phyloP scores from a whole-genome alignment of 2,797 vertebrate genomes.

The Sebastes taczanowskii region DNA sequence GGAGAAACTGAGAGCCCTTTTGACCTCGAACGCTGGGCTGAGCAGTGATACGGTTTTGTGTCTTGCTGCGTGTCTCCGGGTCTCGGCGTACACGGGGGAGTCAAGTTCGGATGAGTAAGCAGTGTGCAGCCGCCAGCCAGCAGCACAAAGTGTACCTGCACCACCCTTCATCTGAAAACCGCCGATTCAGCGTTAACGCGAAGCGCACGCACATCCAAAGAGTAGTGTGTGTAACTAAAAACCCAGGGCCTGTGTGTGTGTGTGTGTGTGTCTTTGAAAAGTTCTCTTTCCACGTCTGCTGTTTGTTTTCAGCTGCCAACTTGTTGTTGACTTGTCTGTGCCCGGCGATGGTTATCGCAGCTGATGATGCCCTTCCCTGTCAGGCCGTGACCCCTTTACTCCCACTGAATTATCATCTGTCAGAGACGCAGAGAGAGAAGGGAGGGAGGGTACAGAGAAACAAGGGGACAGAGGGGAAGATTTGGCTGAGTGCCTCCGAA shows the following conservation, averaged over 20 bases:
- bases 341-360: conserved; percentile 70
- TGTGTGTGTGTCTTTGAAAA: conserved; percentile 65
- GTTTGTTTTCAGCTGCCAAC: conserved; percentile 64
- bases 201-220: neutral
- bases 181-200: conserved; percentile 44
- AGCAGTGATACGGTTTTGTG: conserved; percentile 30
- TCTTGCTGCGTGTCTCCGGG: conserved; percentile 31
- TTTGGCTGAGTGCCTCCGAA: conserved; percentile 78
- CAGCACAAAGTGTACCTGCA: conserved; percentile 47
- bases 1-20: conserved; percentile 58
- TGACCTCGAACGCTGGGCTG: conserved; percentile 60
- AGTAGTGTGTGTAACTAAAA: conserved; percentile 17
- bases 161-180: conserved; percentile 21
- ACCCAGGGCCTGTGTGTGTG: neutral
- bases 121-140: conserved; percentile 24
- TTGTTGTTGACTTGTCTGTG: conserved; percentile 69
- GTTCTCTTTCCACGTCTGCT: conserved; percentile 51
- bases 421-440: conserved; percentile 32
- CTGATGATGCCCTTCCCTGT: conserved; percentile 76
- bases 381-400: conserved; percentile 69
- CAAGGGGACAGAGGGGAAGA: conserved; percentile 68
- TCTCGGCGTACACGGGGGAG: conserved; percentile 44
- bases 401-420: conserved; percentile 76
- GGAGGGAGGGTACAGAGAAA: conserved; percentile 21
- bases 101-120: conserved; percentile 72